phyloP scores from a whole-genome alignment of 2,888 invertebrate species.

The Lottia scabra region DNA sequence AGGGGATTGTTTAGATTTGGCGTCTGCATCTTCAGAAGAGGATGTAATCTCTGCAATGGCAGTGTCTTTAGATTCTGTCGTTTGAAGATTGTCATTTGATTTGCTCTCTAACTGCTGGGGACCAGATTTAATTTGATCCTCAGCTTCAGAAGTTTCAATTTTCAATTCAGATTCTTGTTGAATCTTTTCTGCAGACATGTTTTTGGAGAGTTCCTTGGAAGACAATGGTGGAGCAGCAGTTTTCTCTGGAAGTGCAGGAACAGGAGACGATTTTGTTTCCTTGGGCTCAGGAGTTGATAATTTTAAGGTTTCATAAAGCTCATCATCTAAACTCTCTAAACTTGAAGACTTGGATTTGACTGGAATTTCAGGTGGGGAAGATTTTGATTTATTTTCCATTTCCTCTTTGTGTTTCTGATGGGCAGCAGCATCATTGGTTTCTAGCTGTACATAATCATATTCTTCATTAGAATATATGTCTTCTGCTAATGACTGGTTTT shows the following conservation, averaged over 20 bases:
- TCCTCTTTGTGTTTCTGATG: conserved; percentile 28
- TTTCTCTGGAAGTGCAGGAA: neutral
- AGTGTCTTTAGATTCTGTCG: conserved; percentile 11
- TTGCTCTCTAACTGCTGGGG: conserved; percentile 16
- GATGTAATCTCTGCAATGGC: no score
- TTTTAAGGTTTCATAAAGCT: neutral
- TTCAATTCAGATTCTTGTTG: neutral
- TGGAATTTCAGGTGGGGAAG: conserved; percentile 9
- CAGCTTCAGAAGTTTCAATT: conserved; percentile 8
- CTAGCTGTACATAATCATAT: conserved; percentile 87
- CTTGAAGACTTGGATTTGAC: neutral
- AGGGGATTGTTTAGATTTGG: conserved; percentile 7
- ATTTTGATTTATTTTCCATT: neutral
- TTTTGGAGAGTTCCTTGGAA: neutral
- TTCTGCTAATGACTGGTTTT: conserved; percentile 6
- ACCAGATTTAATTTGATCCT: conserved; percentile 12
- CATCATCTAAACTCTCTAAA: conserved; percentile 6
- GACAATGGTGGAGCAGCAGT: neutral
- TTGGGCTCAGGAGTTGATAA: neutral
- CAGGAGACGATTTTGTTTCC: neutral
- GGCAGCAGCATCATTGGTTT: conserved; percentile 78
- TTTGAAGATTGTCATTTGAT: conserved; percentile 21
- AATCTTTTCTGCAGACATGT: neutral
- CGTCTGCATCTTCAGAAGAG: neutral
- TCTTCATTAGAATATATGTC: conserved; percentile 71